Evolutionary conservation across 2,888 invertebrate species (phyloP).

Genomic region (Empis stercorea): DNA sequence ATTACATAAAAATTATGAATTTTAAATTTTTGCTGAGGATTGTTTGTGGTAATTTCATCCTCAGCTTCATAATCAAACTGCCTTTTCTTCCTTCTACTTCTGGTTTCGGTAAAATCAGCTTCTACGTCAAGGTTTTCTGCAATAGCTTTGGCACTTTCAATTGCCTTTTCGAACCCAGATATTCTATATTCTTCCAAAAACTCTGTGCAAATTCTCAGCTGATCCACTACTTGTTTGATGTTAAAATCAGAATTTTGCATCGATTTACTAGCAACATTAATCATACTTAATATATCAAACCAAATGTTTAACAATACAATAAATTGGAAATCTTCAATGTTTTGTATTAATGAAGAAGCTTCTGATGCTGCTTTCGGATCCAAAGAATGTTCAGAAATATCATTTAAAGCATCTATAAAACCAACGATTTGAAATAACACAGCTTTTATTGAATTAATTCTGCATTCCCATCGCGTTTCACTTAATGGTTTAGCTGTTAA

Average conservation of each 20-base stretch:
- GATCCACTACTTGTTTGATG: neutral
- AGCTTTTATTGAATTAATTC: constrained; percentile 1
- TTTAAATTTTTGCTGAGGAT: neutral
- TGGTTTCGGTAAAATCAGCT: neutral
- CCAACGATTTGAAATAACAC: constrained; percentile 1
- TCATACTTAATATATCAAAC: constrained; percentile 2
- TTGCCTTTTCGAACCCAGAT: neutral
- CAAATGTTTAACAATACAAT: constrained; percentile 1
- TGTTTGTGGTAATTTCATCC: neutral
- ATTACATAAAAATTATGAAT: neutral
- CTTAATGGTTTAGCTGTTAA: constrained; percentile 3
- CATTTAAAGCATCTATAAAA: constrained; percentile 1
- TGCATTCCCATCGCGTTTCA: constrained; percentile 2
- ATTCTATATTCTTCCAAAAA: constrained; percentile 1
- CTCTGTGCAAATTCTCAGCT: neutral
- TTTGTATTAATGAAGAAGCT: constrained; percentile 1
- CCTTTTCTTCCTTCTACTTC: neutral
- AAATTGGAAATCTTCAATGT: constrained; percentile 2
- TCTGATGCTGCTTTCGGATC: constrained; percentile 3
- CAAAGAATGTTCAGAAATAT: constrained; percentile 2
- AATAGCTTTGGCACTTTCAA: neutral
- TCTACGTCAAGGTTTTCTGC: neutral
- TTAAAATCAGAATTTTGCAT: neutral
- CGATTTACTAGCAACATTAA: constrained; percentile 1
- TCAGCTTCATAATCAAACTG: neutral